phyloP scores from a whole-genome alignment of 2,797 vertebrate species.

The Podargus strigoides region DNA sequence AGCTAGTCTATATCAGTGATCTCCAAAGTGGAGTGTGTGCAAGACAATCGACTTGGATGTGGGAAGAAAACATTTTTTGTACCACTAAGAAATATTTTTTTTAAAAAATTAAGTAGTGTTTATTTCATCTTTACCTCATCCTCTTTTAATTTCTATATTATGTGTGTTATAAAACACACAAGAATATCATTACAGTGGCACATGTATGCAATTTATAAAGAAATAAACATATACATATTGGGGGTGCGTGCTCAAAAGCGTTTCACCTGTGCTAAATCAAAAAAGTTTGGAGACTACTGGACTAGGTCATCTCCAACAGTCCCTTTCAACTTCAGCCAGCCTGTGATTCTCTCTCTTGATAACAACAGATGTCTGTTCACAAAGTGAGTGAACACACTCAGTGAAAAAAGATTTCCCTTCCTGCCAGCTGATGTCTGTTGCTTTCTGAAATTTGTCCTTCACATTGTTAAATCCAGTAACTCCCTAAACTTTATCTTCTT shows the following conservation, averaged over 20 bases:
- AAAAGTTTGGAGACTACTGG: background rate
- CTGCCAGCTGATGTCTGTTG: background rate
- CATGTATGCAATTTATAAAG: background rate
- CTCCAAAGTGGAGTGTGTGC: rapidly evolving
- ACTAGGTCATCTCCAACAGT: background rate
- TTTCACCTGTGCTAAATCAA: background rate
- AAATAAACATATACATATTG: background rate
- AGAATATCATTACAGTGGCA: background rate
- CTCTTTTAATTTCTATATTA: background rate
- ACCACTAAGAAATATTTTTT: background rate
- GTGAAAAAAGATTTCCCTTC: background rate
- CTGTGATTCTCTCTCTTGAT: background rate
- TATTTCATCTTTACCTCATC: background rate
- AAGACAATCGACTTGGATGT: background rate
- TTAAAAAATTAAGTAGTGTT: background rate
- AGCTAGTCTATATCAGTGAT: background rate
- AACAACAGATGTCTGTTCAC: background rate
- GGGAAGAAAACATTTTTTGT: background rate
- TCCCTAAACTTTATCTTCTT: background rate
- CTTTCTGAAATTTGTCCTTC: background rate
- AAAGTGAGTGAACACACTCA: background rate
- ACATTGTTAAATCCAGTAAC: background rate
- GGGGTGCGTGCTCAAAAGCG: background rate
- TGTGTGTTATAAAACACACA: background rate
- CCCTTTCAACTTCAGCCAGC: background rate